Evolutionary conservation across 2,888 invertebrate genomes (phyloP).

Genomic region (Cryptus viduatorius): DNA sequence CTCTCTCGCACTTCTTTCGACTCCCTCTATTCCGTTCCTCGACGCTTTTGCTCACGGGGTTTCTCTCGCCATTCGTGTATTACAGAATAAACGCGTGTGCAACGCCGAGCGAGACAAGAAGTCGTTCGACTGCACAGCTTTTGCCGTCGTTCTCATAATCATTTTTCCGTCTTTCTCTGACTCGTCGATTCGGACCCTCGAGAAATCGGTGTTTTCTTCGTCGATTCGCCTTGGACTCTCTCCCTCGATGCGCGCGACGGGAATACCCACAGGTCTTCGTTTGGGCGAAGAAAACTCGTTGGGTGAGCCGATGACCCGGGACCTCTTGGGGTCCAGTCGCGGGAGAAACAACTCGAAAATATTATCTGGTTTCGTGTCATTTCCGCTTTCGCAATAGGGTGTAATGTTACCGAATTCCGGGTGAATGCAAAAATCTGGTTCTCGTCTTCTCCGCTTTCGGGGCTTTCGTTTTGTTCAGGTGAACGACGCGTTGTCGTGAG

Average conservation of each 20-base stretch:
- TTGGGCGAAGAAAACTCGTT: slow-evolving; percentile 51
- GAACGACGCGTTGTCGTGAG: not conserved
- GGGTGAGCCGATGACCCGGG: slow-evolving; percentile 25
- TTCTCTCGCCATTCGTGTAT: slow-evolving; percentile 35
- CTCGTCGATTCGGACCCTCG: not conserved
- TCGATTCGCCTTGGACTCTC: slow-evolving; percentile 29
- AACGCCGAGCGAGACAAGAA: slow-evolving; percentile 13
- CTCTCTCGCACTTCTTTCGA: slow-evolving; percentile 35
- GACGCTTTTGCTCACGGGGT: slow-evolving; percentile 38
- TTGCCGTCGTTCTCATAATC: slow-evolving; percentile 25
- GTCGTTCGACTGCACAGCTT: slow-evolving; percentile 60
- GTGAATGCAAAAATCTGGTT: not conserved
- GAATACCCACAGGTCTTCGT: not conserved
- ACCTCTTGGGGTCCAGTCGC: slow-evolving; percentile 8
- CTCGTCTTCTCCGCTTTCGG: not conserved
- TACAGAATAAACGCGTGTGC: slow-evolving; percentile 12
- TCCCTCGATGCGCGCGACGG: slow-evolving; percentile 26
- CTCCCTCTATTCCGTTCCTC: slow-evolving; percentile 39
- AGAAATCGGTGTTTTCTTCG: not conserved
- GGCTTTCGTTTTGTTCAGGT: not conserved
- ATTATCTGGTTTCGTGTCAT: slow-evolving; percentile 37
- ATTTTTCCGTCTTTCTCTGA: slow-evolving; percentile 10
- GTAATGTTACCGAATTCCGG: slow-evolving; percentile 17
- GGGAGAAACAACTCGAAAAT: slow-evolving; percentile 26
- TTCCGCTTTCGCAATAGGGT: slow-evolving; percentile 47